Conservation (phyloP, 2,113 vertebrate genomes). For the Nothocercus nigrocapillus region DNA sequence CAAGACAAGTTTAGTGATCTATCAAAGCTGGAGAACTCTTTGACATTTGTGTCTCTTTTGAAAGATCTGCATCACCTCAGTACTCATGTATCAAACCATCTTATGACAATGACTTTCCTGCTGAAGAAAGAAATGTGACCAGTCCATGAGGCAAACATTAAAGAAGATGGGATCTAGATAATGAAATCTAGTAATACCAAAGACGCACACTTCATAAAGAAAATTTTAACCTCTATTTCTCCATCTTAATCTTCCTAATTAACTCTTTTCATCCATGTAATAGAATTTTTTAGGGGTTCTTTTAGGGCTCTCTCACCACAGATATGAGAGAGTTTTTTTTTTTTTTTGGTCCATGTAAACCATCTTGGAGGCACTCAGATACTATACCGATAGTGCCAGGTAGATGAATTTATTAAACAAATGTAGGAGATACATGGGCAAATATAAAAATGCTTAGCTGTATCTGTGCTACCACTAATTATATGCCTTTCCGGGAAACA, state of each 20-base stretch:
- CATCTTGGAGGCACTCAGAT: background rate
- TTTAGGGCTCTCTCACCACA: background rate
- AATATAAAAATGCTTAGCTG: background rate
- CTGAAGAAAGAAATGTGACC: background rate
- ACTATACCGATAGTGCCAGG: background rate
- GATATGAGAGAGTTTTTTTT: background rate
- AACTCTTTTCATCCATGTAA: background rate
- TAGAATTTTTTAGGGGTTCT: rapidly evolving
- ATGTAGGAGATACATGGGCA: background rate
- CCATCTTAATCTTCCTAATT: background rate
- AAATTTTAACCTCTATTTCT: background rate
- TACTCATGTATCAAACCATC: background rate
- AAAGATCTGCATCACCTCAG: background rate
- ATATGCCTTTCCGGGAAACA: background rate
- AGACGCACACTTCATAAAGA: background rate
- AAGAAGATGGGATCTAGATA: background rate
- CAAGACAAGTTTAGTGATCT: background rate
- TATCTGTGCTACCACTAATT: background rate
- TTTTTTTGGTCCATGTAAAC: background rate
- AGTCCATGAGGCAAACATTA: background rate
- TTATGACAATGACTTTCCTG: background rate
- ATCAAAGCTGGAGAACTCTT: background rate
- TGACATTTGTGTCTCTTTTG: background rate
- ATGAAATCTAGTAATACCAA: background rate
- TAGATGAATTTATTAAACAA: background rate